These are phyloP conservation scores for Eremobia ochroleuca DNA, from an alignment of 2,888 invertebrate genomes.

Conservation along the genomic window DNA sequence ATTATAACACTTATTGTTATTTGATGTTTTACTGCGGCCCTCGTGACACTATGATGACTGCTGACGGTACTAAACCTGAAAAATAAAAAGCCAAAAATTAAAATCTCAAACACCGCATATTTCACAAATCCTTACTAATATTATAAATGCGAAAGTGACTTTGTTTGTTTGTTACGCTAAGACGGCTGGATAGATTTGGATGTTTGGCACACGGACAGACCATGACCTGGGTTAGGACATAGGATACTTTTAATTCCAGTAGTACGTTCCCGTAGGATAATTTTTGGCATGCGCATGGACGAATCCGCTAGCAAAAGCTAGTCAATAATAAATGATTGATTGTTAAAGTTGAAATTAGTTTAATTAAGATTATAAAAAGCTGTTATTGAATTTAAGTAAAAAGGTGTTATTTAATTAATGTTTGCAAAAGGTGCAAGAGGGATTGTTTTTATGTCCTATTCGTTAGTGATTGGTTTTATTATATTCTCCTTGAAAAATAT, in stretches of 20 bases:
- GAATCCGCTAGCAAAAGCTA: background rate
- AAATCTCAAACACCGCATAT: background rate
- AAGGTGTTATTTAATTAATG: no score
- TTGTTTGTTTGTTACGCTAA: background rate
- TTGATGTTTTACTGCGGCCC: conserved; percentile 72
- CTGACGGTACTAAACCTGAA: conserved; percentile 95
- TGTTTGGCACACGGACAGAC: background rate
- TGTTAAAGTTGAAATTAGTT: background rate
- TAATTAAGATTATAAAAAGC: background rate
- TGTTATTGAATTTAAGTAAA: background rate
- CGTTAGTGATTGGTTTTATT: background rate
- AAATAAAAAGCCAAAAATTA: conserved; percentile 63
- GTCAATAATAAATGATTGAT: background rate
- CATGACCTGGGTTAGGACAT: background rate
- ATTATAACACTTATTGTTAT: conserved; percentile 26
- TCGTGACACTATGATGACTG: conserved; percentile 95
- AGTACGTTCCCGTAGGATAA: background rate
- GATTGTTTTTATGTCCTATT: background rate
- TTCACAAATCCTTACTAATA: background rate
- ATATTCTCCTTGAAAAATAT: background rate
- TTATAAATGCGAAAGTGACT: background rate
- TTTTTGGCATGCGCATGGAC: background rate
- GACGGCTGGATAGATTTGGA: background rate
- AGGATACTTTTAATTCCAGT: background rate
- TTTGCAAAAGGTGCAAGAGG: no score